Evolutionary conservation across 2,888 invertebrate species (phyloP), one percentile per base, ranked within the genome.

Genomic region (Marronus borbonicus): DNA sequence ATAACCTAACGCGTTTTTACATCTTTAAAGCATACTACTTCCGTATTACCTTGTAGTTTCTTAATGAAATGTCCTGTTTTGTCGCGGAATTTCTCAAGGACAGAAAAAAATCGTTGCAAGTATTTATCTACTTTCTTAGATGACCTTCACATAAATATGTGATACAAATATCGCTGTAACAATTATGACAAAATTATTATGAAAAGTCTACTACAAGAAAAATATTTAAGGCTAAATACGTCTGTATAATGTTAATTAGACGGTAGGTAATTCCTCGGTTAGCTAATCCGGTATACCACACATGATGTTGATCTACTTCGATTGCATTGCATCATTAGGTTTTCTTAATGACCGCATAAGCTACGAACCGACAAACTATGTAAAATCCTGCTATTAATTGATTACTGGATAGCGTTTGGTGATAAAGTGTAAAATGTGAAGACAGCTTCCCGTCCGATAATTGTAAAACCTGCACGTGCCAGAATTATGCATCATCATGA

Each of bases 21-120:
- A 50, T 50, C 68, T 68, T 50, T 68, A 68, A 20, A 44, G 44
- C 12, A 2, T 66, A 66, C 55, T 66, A 55, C 20, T 66, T 76
- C 66, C 66, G 50, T 14, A 68, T 68, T 68, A 68, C 68, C 68
- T 68, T 76, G 66, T 52, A 58, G 76, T 66, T 76, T 68, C 49
- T 55, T 55, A 68, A 66, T 65, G 66, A 66, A 76, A 66, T 66
- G 66, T 68, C 70, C 62, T 70, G 50, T 62, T 77, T 76, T 77
- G 70, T 72, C 64, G 49, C 50, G 65, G 72, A 77, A 72, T 52
- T 77, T 72, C 65, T 62, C 77, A 72, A 77, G 70, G 72, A 77
- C 70, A 72, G 24, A 24, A 66, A 66, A 55, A 76, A 65, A 39
- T 55, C 74, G 50, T 28, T 66, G 68, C 58, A 50, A 65, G 52